Percentiles rank a stretch among this genome's conserved stretches.
Conservation (phyloP, 2,888 invertebrate genomes). For the Andrena praecox region DNA sequence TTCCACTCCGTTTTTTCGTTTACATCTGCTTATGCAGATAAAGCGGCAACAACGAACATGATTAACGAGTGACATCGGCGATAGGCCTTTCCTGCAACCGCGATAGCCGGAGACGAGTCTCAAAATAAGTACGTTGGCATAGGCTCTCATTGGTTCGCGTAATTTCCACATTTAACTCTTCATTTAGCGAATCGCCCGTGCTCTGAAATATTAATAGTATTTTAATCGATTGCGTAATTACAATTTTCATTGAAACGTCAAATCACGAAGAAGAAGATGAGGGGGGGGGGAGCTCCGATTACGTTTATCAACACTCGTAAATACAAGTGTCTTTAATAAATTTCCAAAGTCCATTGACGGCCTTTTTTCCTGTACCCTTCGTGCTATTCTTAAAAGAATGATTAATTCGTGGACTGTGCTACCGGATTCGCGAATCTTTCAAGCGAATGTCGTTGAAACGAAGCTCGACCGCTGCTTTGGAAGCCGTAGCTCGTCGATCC, state of each 20-base stretch:
- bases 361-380: too few relatives aligned
- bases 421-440: neutral
- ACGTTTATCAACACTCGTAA: too few relatives aligned
- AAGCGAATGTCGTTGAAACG: neutral
- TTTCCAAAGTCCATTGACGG: too few relatives aligned
- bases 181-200: slow-evolving; percentile 43
- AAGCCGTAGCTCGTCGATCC: too few relatives aligned
- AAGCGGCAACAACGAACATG: neutral
- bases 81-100: slow-evolving; percentile 16
- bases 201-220: slow-evolving; percentile 26
- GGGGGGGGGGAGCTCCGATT: too few relatives aligned
- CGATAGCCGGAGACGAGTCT: slow-evolving; percentile 35
- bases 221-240: slow-evolving; percentile 40
- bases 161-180: slow-evolving; percentile 65
- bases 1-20: neutral
- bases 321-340: too few relatives aligned
- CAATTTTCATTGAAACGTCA: neutral
- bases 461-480: neutral
- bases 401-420: too few relatives aligned
- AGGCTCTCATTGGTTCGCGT: slow-evolving; percentile 53
- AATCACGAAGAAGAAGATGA: neutral
- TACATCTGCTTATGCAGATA: neutral
- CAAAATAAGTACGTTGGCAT: slow-evolving; percentile 67
- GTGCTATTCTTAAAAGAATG: too few relatives aligned
- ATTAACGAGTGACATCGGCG: slow-evolving; percentile 33